Base-by-base conservation (phyloP, 2,113 vertebrate species). In the Nothobranchius kuhntae region DNA sequence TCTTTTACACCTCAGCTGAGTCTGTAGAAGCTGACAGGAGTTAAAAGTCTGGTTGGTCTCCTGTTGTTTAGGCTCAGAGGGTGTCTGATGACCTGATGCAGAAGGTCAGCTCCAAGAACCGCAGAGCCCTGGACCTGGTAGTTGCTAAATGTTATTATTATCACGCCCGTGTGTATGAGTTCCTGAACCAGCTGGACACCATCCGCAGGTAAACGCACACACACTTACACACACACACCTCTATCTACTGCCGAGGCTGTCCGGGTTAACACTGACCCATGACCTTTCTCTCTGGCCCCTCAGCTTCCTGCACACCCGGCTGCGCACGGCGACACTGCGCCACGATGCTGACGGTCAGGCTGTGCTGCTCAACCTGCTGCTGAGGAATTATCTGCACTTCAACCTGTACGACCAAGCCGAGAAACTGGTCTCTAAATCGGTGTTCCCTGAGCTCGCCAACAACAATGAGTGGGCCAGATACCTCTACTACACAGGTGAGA, bases 391-490 rank as follows among this genome's bases (percentile, higher is more conserved):
- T 86, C 93, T 99, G 30, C 92, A 96, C 87, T 99, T 96, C 90
- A 96, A 95, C 87, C 89, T 99, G 68, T 99, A 99, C 0, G 96
- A 99, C 93, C 98, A 99, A 89, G 98, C 98, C 0, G 98, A 98
- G 88, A 99, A 99, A 17, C 93, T 99, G 1, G 96, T 98, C 67
- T 99, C 98, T 86, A 99, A 99, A 53, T 98, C 97, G 0, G 94
- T 98, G 72, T 99, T 99, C 64, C 98, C 97, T 0, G 98, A 99
- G 80, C 97, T 96, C 58, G 96, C 96, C 86, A 99, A 96, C 91
- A 99, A 99, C 93, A 99, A 98, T 0, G 98, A 99, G 91, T 99
- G 98, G 98, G 98, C 98, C 50, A 86, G 96, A n/a, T 97, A 99
- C 87, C 95, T 99, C 59, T 99, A 99, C 84, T 99, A 99, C 89